Percentiles rank a stretch among this genome's conserved stretches.
phyloP scores from a whole-genome alignment of 2,888 invertebrate genomes.

The Dorcus parallelipipedus region DNA sequence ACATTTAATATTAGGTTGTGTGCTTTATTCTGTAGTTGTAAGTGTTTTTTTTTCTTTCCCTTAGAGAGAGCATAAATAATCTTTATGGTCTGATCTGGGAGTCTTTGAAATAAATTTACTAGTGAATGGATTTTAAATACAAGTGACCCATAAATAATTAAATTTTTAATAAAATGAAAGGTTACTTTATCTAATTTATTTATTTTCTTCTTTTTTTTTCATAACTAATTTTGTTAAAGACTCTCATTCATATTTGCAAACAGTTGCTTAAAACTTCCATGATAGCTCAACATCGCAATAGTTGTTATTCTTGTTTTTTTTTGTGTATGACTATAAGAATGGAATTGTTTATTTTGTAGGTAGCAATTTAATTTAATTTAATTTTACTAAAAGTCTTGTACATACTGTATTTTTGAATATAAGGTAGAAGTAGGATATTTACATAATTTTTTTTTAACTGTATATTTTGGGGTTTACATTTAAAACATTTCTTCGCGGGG shows the following conservation, averaged over 20 bases:
- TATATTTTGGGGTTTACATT: conserved; percentile 17
- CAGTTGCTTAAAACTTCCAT: conserved; percentile 3
- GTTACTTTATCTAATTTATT: no score
- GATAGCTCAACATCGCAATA: conserved; percentile 4
- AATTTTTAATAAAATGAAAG: no score
- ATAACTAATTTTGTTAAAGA: no score
- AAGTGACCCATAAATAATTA: no score
- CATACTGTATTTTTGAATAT: conserved; percentile 34
- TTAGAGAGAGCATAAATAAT: no score
- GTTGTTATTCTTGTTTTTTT: not conserved
- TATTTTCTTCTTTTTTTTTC: no score
- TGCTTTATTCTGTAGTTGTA: no score
- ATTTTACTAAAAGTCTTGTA: conserved; percentile 23
- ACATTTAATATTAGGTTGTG: no score
- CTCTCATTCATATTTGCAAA: not conserved
- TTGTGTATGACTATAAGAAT: not conserved
- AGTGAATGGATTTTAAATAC: no score
- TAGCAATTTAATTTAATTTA: conserved; percentile 7
- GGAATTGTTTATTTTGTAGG: conserved; percentile 1
- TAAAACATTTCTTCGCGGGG: conserved; percentile 6
- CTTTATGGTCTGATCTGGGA: no score
- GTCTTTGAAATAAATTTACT: no score
- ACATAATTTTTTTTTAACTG: conserved; percentile 8
- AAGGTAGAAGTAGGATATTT: conserved; percentile 11
- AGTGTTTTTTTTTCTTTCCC: no score